Evolutionary conservation across 2,888 invertebrate genomes (phyloP).

Genomic region (Hypena proboscidalis): DNA sequence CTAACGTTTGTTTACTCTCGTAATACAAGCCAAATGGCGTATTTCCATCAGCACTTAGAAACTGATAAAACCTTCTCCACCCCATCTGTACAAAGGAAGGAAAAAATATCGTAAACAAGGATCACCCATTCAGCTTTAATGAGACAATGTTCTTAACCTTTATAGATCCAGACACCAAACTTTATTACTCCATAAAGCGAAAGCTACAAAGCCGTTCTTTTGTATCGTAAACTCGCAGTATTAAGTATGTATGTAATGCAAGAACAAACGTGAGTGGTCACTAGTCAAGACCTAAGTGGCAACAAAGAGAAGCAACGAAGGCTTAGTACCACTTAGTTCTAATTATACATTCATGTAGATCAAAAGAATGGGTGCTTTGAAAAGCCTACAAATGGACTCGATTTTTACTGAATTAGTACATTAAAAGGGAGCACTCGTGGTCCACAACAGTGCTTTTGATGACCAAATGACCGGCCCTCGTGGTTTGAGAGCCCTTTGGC

Average conservation of each 20-base stretch:
- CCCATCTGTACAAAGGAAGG: too few relatives aligned
- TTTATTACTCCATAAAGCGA: not conserved
- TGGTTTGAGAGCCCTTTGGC: slow-evolving; percentile 49
- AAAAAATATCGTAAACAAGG: too few relatives aligned
- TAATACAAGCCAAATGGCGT: too few relatives aligned
- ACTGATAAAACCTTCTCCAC: too few relatives aligned
- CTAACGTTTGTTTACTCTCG: too few relatives aligned
- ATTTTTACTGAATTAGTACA: slow-evolving; percentile 47
- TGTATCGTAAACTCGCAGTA: slow-evolving; percentile 2
- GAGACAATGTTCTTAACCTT: not conserved
- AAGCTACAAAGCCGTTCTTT: not conserved
- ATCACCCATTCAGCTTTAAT: too few relatives aligned
- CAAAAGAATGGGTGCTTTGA: slow-evolving; percentile 45
- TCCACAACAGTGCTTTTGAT: slow-evolving; percentile 57
- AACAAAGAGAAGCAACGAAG: slow-evolving; percentile 33
- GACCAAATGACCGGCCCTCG: slow-evolving; percentile 59
- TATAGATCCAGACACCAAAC: not conserved
- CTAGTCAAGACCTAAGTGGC: slow-evolving; percentile 39
- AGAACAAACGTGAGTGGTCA: slow-evolving; percentile 34
- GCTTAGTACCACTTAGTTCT: slow-evolving; percentile 44
- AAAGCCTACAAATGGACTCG: slow-evolving; percentile 41
- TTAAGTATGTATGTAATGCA: slow-evolving; percentile 29
- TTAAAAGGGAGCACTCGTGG: slow-evolving; percentile 47
- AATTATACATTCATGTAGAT: slow-evolving; percentile 47
- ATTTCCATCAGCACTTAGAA: too few relatives aligned